Evolutionary conservation across 2,113 vertebrate species (phyloP).

Genomic region (Eurystomus gularis): DNA sequence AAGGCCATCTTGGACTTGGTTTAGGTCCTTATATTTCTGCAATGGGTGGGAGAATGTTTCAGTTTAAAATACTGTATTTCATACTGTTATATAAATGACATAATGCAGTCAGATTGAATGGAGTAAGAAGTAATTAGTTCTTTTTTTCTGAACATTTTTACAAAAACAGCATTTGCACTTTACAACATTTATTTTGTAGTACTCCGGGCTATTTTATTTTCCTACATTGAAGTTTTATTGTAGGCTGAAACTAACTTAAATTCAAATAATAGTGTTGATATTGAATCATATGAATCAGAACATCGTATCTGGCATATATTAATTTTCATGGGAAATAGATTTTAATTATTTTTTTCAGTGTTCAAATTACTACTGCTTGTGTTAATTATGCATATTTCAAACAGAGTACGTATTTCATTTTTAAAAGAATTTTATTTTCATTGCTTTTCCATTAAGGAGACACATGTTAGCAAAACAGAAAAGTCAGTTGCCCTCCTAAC

Average conservation of each 20-base stretch:
- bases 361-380: neutral
- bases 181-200: neutral
- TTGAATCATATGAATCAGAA: neutral
- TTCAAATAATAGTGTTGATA: neutral
- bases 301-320: neutral
- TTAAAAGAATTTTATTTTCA: neutral
- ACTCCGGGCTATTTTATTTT: neutral
- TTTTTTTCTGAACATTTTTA: neutral
- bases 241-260: neutral
- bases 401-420: neutral
- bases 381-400: neutral
- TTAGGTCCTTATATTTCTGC: neutral
- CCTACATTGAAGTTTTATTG: neutral
- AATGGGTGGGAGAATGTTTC: neutral
- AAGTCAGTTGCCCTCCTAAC: neutral
- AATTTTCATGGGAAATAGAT: neutral
- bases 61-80: neutral
- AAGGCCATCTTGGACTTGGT: neutral
- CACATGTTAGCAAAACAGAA: neutral
- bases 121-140: neutral
- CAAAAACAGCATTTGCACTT: neutral
- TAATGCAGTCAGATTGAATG: neutral
- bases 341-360: neutral
- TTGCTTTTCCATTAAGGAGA: neutral
- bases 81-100: neutral